These are phyloP conservation scores for Caracal caracal DNA, from an alignment of 2,113 vertebrate species.

Conservation along the genomic window DNA sequence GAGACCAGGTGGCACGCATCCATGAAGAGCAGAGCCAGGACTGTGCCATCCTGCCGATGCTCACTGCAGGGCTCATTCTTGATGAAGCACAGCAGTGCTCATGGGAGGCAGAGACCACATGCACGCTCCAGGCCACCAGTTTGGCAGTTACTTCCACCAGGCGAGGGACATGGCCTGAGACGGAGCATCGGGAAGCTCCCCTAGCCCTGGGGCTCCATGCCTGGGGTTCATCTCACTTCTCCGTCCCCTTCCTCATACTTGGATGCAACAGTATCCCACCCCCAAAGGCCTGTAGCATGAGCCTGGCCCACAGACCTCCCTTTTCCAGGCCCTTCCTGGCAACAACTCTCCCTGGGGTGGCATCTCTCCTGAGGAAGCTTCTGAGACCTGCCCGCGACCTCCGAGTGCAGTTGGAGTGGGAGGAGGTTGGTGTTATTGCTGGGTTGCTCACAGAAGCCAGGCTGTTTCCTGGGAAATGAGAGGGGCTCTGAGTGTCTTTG, in stretches of 20 bases:
- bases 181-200: rapidly evolving
- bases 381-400: background rate
- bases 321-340: background rate
- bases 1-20: background rate
- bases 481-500: background rate
- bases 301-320: background rate
- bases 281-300: background rate
- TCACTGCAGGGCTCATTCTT: background rate
- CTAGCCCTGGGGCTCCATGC: background rate
- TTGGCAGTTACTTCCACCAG: background rate
- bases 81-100: rapidly evolving
- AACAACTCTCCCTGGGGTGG: background rate
- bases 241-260: background rate
- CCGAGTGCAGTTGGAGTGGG: background rate
- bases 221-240: background rate
- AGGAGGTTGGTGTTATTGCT: background rate
- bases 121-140: background rate
- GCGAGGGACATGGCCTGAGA: background rate
- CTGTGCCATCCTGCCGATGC: too few species aligned
- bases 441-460: background rate
- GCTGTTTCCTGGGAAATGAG: background rate
- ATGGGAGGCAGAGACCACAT: background rate
- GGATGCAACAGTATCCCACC: background rate
- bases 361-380: background rate
- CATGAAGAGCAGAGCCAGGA: background rate